Percentiles rank a stretch among this genome's conserved stretches.
Evolutionary conservation across 2,888 invertebrate genomes (phyloP).

Genomic region (Dascillus cervinus): DNA sequence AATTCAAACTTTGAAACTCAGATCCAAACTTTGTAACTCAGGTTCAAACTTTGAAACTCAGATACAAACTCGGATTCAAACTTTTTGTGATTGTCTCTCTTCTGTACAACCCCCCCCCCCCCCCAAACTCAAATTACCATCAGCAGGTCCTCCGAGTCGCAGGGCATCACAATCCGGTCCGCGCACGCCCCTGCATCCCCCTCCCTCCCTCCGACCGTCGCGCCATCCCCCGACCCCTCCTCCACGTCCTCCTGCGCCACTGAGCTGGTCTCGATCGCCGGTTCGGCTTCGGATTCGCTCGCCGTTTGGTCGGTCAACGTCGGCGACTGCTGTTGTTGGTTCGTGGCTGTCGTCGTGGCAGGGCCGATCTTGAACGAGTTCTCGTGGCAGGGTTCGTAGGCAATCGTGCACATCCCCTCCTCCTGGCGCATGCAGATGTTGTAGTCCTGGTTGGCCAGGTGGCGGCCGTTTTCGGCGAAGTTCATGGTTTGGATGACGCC

Average conservation of each 20-base stretch:
- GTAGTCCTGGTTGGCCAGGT: slow-evolving; percentile 72
- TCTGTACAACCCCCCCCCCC: no score
- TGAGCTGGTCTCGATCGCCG: background rate
- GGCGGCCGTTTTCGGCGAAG: slow-evolving; percentile 74
- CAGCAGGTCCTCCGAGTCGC: slow-evolving; percentile 77
- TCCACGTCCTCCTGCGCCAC: slow-evolving; percentile 7
- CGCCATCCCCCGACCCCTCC: slow-evolving; percentile 15
- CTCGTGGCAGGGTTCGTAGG: slow-evolving; percentile 67
- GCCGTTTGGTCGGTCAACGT: no score
- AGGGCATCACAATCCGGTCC: slow-evolving; percentile 72
- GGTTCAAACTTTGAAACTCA: no score
- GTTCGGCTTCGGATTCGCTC: slow-evolving; percentile 21
- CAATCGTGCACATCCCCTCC: slow-evolving; percentile 62
- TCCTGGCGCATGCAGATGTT: slow-evolving; percentile 67
- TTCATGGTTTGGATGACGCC: slow-evolving; percentile 69
- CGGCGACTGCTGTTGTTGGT: slow-evolving; percentile 2
- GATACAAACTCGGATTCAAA: no score
- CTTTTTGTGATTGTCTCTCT: no score
- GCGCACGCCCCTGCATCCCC: slow-evolving; percentile 49
- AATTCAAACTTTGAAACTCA: no score
- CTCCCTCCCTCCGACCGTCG: slow-evolving; percentile 7
- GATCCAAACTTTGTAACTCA: no score
- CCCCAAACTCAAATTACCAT: slow-evolving; percentile 48
- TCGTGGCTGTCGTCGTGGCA: slow-evolving; percentile 18
- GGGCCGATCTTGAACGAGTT: slow-evolving; percentile 71